These are phyloP conservation scores for Naso thynnoides DNA, from an alignment of 2,797 vertebrate species.

Conservation along the genomic window DNA sequence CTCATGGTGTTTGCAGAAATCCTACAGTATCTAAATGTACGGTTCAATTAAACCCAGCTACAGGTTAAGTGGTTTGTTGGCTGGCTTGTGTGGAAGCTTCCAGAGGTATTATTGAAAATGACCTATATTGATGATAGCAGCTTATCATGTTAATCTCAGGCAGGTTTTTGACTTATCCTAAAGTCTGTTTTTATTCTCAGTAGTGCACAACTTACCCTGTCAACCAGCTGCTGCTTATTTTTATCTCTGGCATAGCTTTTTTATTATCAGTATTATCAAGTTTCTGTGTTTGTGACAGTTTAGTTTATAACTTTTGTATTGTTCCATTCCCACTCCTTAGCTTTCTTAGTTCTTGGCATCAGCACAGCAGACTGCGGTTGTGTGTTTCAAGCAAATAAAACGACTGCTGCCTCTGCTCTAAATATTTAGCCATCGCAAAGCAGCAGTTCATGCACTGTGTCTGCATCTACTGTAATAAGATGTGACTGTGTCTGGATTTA, in stretches of 20 bases:
- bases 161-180: conserved; percentile 28
- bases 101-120: conserved; percentile 36
- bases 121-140: conserved; percentile 32
- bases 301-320: conserved; percentile 44
- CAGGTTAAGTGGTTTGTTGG: conserved; percentile 59
- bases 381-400: conserved; percentile 70
- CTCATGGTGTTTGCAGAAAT: conserved; percentile 25
- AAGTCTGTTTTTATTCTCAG: conserved; percentile 37
- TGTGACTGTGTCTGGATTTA: conserved; percentile 68
- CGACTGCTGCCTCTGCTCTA: conserved; percentile 67
- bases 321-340: conserved; percentile 47
- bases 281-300: conserved; percentile 41
- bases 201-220: conserved; percentile 1
- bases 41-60: conserved; percentile 43
- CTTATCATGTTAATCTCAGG: conserved; percentile 36
- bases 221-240: conserved; percentile 28
- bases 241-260: conserved; percentile 28
- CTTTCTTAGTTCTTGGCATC: conserved; percentile 60
- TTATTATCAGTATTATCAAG: conserved; percentile 25
- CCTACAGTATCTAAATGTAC: conserved; percentile 30
- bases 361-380: conserved; percentile 46
- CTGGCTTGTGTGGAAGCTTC: conserved; percentile 25
- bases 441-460: conserved; percentile 56
- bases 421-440: conserved; percentile 72
- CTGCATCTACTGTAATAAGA: conserved; percentile 69